Base-by-base conservation (phyloP, 2,797 vertebrate species). In the Channallabes apus region DNA sequence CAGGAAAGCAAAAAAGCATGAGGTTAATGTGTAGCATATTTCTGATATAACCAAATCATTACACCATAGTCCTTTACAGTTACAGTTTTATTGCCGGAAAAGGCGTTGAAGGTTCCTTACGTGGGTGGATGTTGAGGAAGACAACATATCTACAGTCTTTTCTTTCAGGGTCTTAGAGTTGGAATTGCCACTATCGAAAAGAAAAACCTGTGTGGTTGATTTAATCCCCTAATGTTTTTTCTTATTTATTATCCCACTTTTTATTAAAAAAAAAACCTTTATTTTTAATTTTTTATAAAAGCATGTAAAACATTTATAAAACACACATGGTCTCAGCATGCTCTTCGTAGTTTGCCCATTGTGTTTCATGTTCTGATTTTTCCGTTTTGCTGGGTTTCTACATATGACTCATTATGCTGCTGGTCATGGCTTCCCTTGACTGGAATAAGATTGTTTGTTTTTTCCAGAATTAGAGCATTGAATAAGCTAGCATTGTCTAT, bases 371-470 rank as follows among this genome's bases (percentile, higher is more conserved):
- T 22, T 82, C 71, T 82, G 69, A 75, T 82, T 85, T 82, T 82
- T 85, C 72, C 68, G 85, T 82, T 77, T 77, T 86, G 46, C 7
- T 82, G 51, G 29, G 35, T 78, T 68, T 82, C 80, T 59, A 58
- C 35, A 62, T 35, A 78, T 86, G 85, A 86, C 56, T 82, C 81
- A 82, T 67, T 46, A 20, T 61, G 68, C 8, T 82, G 56, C 38
- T 46, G 11, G 67, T 75, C 56, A 35, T 80, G 22, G 79, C 46
- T 76, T 46, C 56, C 20, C 58, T 85, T 85, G 78, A 80, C 84
- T 80, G 78, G 77, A 80, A 85, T 80, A 56, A 62, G 67, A 38
- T 41, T 41, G 38, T 79, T 84, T 84, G 38, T 79, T 84, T 84
- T 78, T 84, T 79, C 32, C 51, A 82, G 67, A 82, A 71, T 69